phyloP scores from a whole-genome alignment of 2,113 vertebrate genomes.

The Lepidothrix coronata region DNA sequence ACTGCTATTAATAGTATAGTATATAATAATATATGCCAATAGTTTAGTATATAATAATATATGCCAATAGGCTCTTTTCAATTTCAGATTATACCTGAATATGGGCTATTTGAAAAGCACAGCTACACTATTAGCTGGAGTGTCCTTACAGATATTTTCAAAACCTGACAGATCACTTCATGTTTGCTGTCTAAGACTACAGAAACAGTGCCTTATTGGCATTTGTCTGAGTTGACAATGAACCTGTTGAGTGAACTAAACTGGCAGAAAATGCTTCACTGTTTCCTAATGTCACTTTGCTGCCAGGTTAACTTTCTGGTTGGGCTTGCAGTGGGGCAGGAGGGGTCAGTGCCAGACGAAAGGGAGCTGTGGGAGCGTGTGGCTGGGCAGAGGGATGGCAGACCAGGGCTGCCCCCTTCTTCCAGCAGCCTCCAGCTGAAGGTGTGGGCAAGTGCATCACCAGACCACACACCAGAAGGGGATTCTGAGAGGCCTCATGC shows the following conservation, averaged over 20 bases:
- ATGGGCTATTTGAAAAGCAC: neutral
- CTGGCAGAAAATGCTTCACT: neutral
- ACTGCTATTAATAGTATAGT: neutral
- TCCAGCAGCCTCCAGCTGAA: neutral
- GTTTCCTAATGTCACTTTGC: neutral
- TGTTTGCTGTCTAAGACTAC: neutral
- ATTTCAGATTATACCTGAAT: neutral
- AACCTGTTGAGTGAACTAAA: neutral
- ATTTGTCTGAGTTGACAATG: neutral
- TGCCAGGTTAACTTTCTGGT: neutral
- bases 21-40: neutral
- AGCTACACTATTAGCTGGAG: neutral
- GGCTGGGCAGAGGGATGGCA: fast-evolving
- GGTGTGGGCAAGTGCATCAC: neutral
- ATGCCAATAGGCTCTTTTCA: neutral
- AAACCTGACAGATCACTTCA: neutral
- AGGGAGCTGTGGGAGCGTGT: fast-evolving
- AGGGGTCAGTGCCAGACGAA: fast-evolving
- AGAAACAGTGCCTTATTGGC: neutral
- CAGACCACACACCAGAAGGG: neutral
- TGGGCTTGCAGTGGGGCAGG: neutral
- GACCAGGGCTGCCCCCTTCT: neutral
- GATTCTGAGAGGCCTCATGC: neutral
- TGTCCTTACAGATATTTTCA: neutral
- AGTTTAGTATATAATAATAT: neutral